phyloP scores from a whole-genome alignment of 2,797 vertebrate species.

The Megalops cyprinoides region DNA sequence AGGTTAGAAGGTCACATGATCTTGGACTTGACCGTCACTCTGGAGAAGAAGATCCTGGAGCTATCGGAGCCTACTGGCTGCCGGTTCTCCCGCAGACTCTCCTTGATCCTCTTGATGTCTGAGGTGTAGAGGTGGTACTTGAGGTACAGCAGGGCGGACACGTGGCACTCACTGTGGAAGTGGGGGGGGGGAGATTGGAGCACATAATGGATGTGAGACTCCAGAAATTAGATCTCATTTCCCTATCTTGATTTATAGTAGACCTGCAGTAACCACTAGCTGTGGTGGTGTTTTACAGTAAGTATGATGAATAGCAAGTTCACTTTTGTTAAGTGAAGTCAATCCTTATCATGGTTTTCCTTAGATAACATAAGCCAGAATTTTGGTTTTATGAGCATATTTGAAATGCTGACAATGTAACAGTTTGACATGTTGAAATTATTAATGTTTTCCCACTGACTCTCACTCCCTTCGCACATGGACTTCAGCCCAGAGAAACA shows the following conservation, averaged over 20 bases:
- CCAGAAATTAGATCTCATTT: constrained; percentile 4
- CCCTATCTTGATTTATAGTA: neutral
- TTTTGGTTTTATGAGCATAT: too few relatives aligned
- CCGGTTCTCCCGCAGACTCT: constrained; percentile 66
- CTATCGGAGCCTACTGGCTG: neutral
- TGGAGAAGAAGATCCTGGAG: constrained; percentile 65
- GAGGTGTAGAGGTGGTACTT: constrained; percentile 74
- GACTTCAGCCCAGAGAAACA: too few relatives aligned
- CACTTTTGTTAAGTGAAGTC: neutral
- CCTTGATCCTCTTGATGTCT: constrained; percentile 71
- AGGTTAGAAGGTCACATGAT: neutral
- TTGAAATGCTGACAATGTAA: too few relatives aligned
- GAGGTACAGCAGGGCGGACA: constrained; percentile 79
- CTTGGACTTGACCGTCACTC: constrained; percentile 55
- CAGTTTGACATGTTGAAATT: too few relatives aligned
- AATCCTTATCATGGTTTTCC: neutral
- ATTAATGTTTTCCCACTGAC: too few relatives aligned
- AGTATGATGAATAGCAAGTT: neutral
- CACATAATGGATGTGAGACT: constrained; percentile 18
- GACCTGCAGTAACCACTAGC: neutral
- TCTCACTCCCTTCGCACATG: too few relatives aligned
- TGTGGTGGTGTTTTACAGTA: neutral
- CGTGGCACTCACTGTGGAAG: constrained; percentile 74
- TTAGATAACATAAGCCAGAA: neutral
- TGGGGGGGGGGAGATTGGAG: neutral